Base-by-base conservation (phyloP, 2,888 invertebrate species). In the Pocota personata region DNA sequence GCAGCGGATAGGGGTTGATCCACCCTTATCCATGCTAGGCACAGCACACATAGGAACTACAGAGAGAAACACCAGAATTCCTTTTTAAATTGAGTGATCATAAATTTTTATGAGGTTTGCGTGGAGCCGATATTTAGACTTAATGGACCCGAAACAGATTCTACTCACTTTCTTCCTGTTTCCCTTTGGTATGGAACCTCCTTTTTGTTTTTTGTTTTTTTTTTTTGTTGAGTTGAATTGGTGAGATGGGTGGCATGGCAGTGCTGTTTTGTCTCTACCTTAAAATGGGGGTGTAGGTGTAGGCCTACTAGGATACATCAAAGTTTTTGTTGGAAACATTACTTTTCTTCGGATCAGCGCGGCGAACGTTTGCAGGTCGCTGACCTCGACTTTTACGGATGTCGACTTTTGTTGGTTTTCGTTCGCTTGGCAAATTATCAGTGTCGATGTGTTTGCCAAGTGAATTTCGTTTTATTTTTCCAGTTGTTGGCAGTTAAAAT, bases 21-120 rank as follows among this genome's bases (percentile, higher is more conserved):
- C 57, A 62, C 52, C 66, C 67, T 35, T 55, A 83, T 73, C 66
- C 52, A 10, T 16, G 52, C 14, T 48, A 30, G 55, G 43, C 57
- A 60, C 21, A 24, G 12, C 27, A 50, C 48, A 60, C 37, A 35
- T 12, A 27, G 6, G 46, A 16, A 48, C 43, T 16, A 12, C 7
- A 24, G 19, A 40, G 62, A 62, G 37, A 73, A 48, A 64, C 35
- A 58, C 14, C 75, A 64, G 75, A 79, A 76, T 79, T 75, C 60
- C 58, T 66, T 86, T 86, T 86, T 82, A 82, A 82, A 86, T 86
- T 82, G 86, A 84, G 79, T 82, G 86, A 86, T 82, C 80, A 86
- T 86, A 86, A 86, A 86, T 80, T 86, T 86, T 86, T 86, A 86
- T 77, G 86, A 77, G 82, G 82, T 80, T 86, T 86, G 86, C 67